These are phyloP conservation scores for Gallinago paraguaiae DNA, from an alignment of 2,113 vertebrate genomes.

Conservation along the genomic window DNA sequence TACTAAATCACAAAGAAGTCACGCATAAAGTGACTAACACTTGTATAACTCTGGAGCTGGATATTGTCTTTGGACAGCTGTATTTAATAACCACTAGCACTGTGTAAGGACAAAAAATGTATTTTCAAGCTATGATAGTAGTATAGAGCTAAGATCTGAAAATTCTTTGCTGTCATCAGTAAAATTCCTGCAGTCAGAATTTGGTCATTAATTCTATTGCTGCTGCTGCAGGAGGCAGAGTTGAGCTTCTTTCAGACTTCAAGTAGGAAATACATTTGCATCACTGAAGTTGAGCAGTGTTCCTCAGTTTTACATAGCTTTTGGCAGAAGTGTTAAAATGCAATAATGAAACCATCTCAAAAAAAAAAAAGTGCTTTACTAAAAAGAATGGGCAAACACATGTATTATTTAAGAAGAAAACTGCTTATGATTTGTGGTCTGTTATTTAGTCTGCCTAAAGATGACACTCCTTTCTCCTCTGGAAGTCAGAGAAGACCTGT, in stretches of 20 bases:
- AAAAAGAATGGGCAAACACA: background rate
- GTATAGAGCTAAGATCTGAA: background rate
- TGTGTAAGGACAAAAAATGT: background rate
- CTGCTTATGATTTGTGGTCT: background rate
- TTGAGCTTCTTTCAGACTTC: slow-evolving; percentile 36
- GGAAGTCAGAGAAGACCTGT: background rate
- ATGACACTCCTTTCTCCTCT: background rate
- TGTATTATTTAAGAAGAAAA: background rate
- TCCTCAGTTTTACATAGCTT: background rate
- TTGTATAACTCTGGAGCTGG: background rate
- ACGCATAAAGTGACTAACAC: background rate
- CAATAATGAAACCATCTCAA: background rate
- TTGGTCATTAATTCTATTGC: background rate
- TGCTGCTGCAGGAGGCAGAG: slow-evolving; percentile 58
- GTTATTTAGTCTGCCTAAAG: background rate
- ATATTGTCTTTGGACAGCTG: background rate
- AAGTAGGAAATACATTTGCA: background rate
- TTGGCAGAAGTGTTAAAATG: background rate
- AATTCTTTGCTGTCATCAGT: background rate
- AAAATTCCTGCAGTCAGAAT: background rate
- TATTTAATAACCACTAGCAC: background rate
- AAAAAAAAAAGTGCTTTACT: background rate
- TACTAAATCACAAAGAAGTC: background rate
- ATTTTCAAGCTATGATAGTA: background rate
- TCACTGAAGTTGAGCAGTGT: background rate